Conservation (phyloP, 2,113 vertebrate genomes). For the Pyxicephalus adspersus region DNA sequence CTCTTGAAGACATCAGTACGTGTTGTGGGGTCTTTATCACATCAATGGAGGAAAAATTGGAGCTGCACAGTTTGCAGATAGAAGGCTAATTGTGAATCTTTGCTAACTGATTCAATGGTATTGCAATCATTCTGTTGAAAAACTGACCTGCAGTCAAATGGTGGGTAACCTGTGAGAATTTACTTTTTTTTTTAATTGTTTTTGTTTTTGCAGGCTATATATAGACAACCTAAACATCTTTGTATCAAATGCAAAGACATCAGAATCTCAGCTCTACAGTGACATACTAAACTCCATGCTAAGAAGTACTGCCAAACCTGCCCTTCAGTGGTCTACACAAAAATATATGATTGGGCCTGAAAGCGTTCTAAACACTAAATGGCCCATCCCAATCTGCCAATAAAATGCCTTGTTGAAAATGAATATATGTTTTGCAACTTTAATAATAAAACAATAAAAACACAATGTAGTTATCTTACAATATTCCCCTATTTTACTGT, state of each 20-base stretch:
- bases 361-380: too few species aligned
- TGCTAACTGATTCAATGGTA: neutral
- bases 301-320: too few species aligned
- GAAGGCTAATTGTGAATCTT: neutral
- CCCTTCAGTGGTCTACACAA: too few species aligned
- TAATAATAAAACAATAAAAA: too few species aligned
- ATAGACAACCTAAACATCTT: neutral
- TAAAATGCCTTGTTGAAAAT: too few species aligned
- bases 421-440: too few species aligned
- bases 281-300: neutral
- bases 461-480: too few species aligned
- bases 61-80: neutral
- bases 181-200: too few species aligned
- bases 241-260: neutral
- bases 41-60: neutral
- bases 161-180: neutral
- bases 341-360: too few species aligned
- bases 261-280: neutral
- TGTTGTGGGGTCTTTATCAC: constrained; percentile 32
- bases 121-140: neutral
- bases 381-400: too few species aligned
- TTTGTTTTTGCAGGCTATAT: neutral
- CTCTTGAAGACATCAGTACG: constrained; percentile 2
- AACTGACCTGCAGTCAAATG: neutral
- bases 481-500: too few species aligned